phyloP scores from a whole-genome alignment of 2,113 vertebrate genomes.

The Nannobrachium achirus region DNA sequence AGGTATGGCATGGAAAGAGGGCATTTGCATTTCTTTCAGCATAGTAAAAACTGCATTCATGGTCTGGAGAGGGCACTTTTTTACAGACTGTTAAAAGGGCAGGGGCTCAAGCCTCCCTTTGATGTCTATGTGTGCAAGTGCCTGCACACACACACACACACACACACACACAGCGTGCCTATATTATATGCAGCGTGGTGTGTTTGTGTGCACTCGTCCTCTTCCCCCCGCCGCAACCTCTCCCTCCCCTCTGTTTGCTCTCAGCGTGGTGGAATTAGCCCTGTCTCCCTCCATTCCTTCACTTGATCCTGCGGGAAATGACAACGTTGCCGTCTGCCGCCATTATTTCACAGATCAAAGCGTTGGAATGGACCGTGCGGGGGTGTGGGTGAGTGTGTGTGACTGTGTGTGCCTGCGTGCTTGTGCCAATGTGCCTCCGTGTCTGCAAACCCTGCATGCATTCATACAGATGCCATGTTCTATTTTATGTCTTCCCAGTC shows the following conservation, averaged over 20 bases:
- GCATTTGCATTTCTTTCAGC: no score
- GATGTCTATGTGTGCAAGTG: no score
- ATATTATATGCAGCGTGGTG: neutral
- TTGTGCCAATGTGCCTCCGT: neutral
- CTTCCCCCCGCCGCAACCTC: neutral
- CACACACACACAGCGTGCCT: no score
- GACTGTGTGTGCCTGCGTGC: neutral
- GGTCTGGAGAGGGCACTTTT: no score
- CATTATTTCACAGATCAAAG: conserved; percentile 73
- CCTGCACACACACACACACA: no score
- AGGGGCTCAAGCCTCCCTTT: no score
- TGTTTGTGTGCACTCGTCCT: neutral
- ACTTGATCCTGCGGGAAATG: conserved; percentile 63
- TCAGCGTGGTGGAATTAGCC: conserved; percentile 51
- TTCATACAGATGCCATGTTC: neutral
- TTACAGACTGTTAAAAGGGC: no score
- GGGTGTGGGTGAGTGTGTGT: neutral
- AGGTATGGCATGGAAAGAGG: no score
- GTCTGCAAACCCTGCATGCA: neutral
- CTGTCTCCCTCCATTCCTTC: conserved; percentile 45
- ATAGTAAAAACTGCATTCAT: no score
- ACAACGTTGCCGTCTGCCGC: conserved; percentile 61
- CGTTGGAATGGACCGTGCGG: conserved; percentile 50
- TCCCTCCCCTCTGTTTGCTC: conserved; percentile 36
- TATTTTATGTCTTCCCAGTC: conserved; percentile 39